Conservation (phyloP, 2,888 invertebrate genomes). For the Tinea trinotella region DNA sequence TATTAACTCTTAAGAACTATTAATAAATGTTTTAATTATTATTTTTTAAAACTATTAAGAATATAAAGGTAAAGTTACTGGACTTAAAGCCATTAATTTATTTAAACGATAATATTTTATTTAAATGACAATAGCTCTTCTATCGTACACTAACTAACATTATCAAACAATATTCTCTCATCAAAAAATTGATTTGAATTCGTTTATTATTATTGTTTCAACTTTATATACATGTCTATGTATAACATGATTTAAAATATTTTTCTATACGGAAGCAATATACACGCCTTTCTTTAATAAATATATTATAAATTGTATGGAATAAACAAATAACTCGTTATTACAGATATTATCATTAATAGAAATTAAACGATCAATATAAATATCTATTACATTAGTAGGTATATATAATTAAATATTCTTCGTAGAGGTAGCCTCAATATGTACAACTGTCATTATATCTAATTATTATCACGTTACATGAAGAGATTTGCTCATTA, state of each 20-base stretch:
- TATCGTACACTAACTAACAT: no score
- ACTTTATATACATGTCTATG: background rate
- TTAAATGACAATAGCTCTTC: no score
- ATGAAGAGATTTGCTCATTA: conserved; percentile 33
- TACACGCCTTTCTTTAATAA: conserved; percentile 45
- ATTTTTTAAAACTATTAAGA: no score
- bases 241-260: background rate
- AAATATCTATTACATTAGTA: background rate
- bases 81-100: background rate
- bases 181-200: background rate
- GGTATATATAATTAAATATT: conserved; percentile 1
- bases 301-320: conserved; percentile 29
- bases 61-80: background rate
- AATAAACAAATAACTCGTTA: background rate
- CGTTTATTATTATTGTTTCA: background rate
- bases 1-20: no score
- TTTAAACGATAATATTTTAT: background rate
- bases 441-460: conserved; percentile 49
- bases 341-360: conserved; percentile 3
- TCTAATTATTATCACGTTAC: conserved; percentile 72
- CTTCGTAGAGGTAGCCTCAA: background rate
- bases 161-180: background rate
- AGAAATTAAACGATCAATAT: background rate
- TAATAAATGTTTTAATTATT: no score
- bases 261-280: conserved; percentile 38